Evolutionary conservation across 2,888 invertebrate genomes (phyloP).

Genomic region (Macrophya alboannulata): DNA sequence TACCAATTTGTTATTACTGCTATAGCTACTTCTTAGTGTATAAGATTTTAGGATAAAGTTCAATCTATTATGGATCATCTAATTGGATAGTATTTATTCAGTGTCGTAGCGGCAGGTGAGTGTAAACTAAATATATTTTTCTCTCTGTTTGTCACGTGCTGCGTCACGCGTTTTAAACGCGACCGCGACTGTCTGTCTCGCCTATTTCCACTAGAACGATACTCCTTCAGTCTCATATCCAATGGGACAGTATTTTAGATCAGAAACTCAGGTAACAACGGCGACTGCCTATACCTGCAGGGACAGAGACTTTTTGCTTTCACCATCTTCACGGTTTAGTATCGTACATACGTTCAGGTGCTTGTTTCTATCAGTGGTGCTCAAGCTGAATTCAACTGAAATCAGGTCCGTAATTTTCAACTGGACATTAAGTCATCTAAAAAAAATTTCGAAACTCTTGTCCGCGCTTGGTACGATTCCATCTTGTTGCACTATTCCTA

Average conservation of each 20-base stretch:
- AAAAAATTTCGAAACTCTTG: not conserved
- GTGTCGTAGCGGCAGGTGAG: constrained; percentile 20
- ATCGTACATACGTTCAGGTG: constrained; percentile 29
- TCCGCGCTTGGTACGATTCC: not conserved
- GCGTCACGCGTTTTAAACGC: constrained; percentile 38
- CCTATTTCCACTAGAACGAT: constrained; percentile 26
- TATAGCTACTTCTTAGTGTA: not conserved
- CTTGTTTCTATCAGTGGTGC: constrained; percentile 48
- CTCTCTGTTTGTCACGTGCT: constrained; percentile 47
- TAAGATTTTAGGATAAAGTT: not conserved
- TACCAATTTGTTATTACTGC: not conserved
- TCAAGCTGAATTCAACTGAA: not conserved
- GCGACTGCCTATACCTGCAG: not conserved
- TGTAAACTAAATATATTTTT: constrained; percentile 23
- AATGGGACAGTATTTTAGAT: constrained; percentile 18
- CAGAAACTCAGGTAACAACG: constrained; percentile 30
- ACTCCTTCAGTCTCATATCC: not conserved
- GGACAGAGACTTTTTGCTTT: constrained; percentile 46
- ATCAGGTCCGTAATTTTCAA: not conserved
- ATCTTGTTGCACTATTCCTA: constrained; percentile 1
- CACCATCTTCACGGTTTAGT: constrained; percentile 45
- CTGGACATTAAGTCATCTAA: not conserved
- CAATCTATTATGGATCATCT: not conserved
- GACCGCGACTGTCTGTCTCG: not conserved
- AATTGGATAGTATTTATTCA: not conserved